phyloP scores from a whole-genome alignment of 2,797 vertebrate species.

The Lateolabrax maculatus region DNA sequence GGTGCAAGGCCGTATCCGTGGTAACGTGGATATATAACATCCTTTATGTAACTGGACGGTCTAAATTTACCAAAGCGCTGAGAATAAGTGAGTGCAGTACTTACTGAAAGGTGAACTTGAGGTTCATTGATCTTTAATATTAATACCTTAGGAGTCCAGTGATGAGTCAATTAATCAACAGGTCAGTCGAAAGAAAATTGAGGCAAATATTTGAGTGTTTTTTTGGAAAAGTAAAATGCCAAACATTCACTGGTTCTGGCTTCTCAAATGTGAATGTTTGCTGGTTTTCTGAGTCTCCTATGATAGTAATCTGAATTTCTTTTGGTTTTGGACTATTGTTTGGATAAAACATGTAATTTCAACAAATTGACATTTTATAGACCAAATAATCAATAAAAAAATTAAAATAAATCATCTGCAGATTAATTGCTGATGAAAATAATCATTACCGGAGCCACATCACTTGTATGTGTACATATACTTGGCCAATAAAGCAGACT shows the following conservation, averaged over 20 bases:
- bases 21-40: constrained; percentile 66
- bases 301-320: neutral
- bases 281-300: neutral
- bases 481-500: no score
- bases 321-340: neutral
- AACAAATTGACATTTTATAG: no score
- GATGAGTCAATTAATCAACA: neutral
- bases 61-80: constrained; percentile 66
- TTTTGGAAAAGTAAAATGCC: neutral
- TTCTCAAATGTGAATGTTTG: neutral
- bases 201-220: neutral
- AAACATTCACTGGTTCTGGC: neutral
- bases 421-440: neutral
- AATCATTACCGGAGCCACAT: no score
- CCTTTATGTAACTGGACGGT: constrained; percentile 75
- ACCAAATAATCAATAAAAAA: neutral
- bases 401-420: neutral
- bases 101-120: constrained; percentile 64
- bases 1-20: constrained; percentile 66
- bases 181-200: neutral
- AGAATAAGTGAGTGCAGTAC: constrained; percentile 54
- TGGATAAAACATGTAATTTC: no score
- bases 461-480: no score
- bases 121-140: constrained; percentile 37
- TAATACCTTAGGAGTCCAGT: constrained; percentile 26